Conservation (phyloP, 2,888 invertebrate species). For the Parnassius glacialis region DNA sequence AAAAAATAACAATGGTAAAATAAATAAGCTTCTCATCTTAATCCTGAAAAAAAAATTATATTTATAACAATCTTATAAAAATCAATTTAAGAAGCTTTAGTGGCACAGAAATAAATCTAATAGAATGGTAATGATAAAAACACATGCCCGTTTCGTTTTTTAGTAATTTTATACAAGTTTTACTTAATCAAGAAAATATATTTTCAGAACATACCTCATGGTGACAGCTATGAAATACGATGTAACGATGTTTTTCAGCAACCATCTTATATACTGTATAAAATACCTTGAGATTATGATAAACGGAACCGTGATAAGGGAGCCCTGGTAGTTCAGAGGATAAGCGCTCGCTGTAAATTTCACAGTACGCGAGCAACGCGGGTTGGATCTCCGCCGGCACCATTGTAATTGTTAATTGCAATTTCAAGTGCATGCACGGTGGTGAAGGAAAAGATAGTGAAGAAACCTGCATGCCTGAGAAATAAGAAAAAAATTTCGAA, state of each 20-base stretch:
- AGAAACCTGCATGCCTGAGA: too few relatives aligned
- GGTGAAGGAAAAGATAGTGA: too few relatives aligned
- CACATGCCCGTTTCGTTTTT: background rate
- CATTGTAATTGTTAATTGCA: too few relatives aligned
- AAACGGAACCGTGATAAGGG: background rate
- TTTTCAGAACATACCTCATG: constrained; percentile 15
- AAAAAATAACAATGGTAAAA: constrained; percentile 46
- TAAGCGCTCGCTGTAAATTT: too few relatives aligned
- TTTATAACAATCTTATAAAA: background rate
- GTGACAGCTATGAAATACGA: constrained; percentile 3
- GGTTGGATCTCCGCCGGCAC: too few relatives aligned
- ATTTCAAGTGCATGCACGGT: too few relatives aligned
- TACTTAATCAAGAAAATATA: background rate
- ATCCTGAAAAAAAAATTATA: constrained; percentile 11
- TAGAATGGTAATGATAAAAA: background rate
- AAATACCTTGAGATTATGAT: constrained; percentile 21
- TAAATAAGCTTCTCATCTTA: constrained; percentile 26
- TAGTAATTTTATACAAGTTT: background rate
- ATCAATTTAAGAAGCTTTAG: background rate
- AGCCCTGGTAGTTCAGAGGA: too few relatives aligned
- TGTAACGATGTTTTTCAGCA: background rate
- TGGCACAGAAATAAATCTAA: background rate
- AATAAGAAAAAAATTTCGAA: too few relatives aligned
- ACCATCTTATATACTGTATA: constrained; percentile 21
- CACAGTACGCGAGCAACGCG: too few relatives aligned